These are phyloP conservation scores for Hydractinia symbiolongicarpus DNA, from an alignment of 30 jellyfish, hydroid and myxozoan genomes.

Conservation along the genomic window DNA sequence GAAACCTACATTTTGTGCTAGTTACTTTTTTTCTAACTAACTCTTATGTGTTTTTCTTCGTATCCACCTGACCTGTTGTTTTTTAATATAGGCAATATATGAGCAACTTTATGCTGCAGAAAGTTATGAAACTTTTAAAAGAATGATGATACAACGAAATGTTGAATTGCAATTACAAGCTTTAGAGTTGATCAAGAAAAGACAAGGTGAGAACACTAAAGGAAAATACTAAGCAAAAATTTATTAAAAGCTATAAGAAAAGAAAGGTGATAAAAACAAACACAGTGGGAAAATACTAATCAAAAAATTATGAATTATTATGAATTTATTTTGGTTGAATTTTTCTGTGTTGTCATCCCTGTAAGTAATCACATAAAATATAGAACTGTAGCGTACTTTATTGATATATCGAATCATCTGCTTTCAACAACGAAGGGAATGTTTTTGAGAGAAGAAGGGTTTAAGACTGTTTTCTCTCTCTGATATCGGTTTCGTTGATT, in stretches of 20 bases:
- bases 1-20: not conserved
- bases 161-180: slow-evolving; percentile 94
- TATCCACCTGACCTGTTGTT: not conserved
- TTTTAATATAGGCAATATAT: slow-evolving; percentile 56
- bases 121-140: slow-evolving; percentile 76
- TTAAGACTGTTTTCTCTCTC: too few relatives aligned
- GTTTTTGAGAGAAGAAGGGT: too few relatives aligned
- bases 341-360: too few relatives aligned
- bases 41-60: not conserved
- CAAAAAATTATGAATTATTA: not conserved
- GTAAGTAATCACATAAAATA: too few relatives aligned
- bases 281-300: not conserved
- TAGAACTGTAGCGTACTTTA: too few relatives aligned
- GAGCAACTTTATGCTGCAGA: slow-evolving; percentile 98
- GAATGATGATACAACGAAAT: slow-evolving; percentile 94
- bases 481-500: too few relatives aligned
- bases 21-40: not conserved
- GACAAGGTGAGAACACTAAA: slow-evolving; percentile 38
- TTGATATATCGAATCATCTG: too few relatives aligned
- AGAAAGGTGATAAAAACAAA: not conserved
- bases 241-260: not conserved
- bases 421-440: too few relatives aligned
- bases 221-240: not conserved
- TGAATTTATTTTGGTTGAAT: not conserved
- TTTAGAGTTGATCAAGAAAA: slow-evolving; percentile 61